A percentile compares a stretch with the other conserved stretches of the same genome.
Evolutionary conservation across 2,888 invertebrate species (phyloP).

Genomic region (Psylliodes chrysocephalus): DNA sequence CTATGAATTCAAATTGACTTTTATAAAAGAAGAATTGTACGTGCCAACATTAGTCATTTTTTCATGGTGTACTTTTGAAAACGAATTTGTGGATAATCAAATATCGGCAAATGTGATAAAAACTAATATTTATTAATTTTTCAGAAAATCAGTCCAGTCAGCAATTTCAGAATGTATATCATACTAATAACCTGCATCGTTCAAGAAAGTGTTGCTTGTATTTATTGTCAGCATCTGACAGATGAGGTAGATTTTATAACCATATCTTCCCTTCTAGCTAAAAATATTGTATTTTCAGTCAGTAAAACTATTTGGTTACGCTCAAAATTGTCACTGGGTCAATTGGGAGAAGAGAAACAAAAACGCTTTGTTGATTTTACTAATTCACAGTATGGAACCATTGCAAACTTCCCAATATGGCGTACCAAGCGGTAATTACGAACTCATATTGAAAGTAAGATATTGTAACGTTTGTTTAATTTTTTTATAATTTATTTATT

Average conservation of each 20-base stretch:
- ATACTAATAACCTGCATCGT: not conserved
- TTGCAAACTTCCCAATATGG: not conserved
- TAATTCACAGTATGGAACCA: not conserved
- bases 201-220: not conserved
- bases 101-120: not conserved
- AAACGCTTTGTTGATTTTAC: conserved; percentile 1
- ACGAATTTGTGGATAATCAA: too few species aligned
- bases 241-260: not conserved
- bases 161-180: conserved; percentile 13
- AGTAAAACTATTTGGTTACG: not conserved
- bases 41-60: too few species aligned
- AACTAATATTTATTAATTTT: not conserved
- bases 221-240: conserved; percentile 1
- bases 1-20: too few species aligned
- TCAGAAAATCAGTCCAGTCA: conserved; percentile 5
- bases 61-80: too few species aligned
- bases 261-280: not conserved
- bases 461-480: not conserved
- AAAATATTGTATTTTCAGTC: not conserved
- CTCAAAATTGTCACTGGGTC: not conserved
- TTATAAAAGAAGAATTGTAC: too few species aligned
- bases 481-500: not conserved
- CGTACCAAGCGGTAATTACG: not conserved
- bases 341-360: conserved; percentile 7
- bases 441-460: not conserved